A percentile compares a stretch with the other conserved stretches of the same genome.
These are phyloP conservation scores for Enteromius thamalakanensis DNA, from an alignment of 2,797 vertebrate species.

Conservation along the genomic window DNA sequence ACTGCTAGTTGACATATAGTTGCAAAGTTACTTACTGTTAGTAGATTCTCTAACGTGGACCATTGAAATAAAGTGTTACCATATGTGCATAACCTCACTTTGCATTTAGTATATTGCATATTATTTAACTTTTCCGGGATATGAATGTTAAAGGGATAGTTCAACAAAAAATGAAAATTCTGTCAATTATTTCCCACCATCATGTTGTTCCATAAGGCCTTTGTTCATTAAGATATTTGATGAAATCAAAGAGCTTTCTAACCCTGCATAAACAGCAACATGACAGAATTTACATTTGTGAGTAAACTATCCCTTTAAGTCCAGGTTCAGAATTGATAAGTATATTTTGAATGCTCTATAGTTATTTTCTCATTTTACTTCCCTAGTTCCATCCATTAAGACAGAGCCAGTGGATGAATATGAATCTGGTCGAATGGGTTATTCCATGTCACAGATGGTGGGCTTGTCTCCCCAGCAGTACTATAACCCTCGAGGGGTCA, in stretches of 20 bases:
- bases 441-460: slow-evolving; percentile 83
- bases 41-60: too few relatives aligned
- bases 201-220: not conserved
- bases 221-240: too few relatives aligned
- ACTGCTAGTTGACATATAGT: too few relatives aligned
- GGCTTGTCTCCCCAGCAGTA: slow-evolving; percentile 87
- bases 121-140: not conserved
- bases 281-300: not conserved
- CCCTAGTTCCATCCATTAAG: slow-evolving; percentile 94
- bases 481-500: slow-evolving; percentile 85
- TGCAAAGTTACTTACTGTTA: too few relatives aligned
- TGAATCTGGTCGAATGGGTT: slow-evolving; percentile 87
- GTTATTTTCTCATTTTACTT: slow-evolving; percentile 61
- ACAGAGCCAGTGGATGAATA: slow-evolving; percentile 95
- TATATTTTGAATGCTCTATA: not conserved
- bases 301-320: not conserved
- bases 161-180: not conserved
- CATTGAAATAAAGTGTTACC: too few relatives aligned
- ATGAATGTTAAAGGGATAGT: not conserved
- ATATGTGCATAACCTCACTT: not conserved
- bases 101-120: not conserved
- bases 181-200: not conserved
- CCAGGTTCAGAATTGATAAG: not conserved
- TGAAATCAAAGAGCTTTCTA: not conserved
- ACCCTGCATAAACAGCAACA: too few relatives aligned